phyloP scores from a whole-genome alignment of 2,113 vertebrate species.

The Dasypus novemcinctus region DNA sequence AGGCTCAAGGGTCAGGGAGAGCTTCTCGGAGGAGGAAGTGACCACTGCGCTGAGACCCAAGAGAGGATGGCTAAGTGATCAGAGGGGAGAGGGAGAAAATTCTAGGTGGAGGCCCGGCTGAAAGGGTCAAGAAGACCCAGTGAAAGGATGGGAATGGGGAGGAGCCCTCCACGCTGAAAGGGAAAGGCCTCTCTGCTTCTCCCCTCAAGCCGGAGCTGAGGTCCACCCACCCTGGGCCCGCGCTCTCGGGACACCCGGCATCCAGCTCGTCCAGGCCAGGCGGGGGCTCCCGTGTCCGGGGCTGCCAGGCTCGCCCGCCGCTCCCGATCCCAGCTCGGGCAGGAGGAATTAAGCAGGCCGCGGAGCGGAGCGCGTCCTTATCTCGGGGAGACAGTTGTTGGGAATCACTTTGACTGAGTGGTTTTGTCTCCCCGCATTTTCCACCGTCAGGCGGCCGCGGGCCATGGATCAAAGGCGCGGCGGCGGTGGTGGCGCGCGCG shows the following conservation, averaged over 20 bases:
- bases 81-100: background rate
- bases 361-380: constrained; percentile 89
- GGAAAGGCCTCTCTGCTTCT: background rate
- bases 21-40: background rate
- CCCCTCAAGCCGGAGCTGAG: background rate
- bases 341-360: constrained; percentile 86
- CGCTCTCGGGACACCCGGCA: background rate
- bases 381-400: constrained; percentile 99
- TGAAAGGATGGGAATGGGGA: rapidly evolving
- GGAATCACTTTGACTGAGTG: constrained; percentile 98
- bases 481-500: constrained; percentile 33
- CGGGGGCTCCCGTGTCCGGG: background rate
- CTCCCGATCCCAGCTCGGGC: constrained; percentile 42
- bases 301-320: constrained; percentile 16
- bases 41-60: background rate
- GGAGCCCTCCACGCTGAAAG: background rate
- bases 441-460: constrained; percentile 95
- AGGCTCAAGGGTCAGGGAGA: background rate
- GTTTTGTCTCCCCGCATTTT: constrained; percentile 92
- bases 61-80: background rate
- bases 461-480: constrained; percentile 99
- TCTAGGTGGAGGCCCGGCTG: background rate
- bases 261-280: constrained; percentile 40
- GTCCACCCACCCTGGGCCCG: background rate
- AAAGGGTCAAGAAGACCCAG: rapidly evolving